Evolutionary conservation across 2,113 vertebrate species (phyloP).

Genomic region (Hyaena hyaena): DNA sequence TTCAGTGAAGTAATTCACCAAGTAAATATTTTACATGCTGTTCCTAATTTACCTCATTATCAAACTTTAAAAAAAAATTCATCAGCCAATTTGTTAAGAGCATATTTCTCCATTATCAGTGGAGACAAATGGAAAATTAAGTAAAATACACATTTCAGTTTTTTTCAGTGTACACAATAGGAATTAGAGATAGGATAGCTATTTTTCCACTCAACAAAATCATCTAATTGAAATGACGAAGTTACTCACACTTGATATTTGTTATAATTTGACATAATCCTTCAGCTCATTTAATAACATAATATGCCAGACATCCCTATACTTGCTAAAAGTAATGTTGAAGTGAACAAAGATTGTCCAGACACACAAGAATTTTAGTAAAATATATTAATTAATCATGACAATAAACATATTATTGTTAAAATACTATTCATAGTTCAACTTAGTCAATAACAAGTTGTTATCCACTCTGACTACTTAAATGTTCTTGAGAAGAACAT

Average conservation of each 20-base stretch:
- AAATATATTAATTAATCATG: background rate
- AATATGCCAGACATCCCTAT: background rate
- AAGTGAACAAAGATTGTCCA: background rate
- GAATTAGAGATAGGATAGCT: background rate
- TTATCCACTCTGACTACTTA: background rate
- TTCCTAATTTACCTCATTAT: background rate
- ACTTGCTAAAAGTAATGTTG: background rate
- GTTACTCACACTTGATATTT: background rate
- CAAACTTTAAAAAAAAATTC: background rate
- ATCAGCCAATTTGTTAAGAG: background rate
- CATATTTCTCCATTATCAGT: background rate
- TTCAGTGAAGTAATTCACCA: background rate
- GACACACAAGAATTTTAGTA: background rate
- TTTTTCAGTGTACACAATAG: background rate
- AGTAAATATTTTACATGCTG: background rate
- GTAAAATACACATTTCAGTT: background rate
- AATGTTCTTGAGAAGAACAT: background rate
- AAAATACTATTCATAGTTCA: background rate
- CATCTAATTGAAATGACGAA: background rate
- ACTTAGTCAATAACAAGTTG: background rate
- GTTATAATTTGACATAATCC: background rate
- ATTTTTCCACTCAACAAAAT: background rate
- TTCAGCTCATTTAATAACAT: background rate
- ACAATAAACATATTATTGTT: background rate
- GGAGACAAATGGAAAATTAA: background rate